These are phyloP conservation scores for Chirona hameri DNA, from an alignment of 2,888 invertebrate genomes.

Conservation along the genomic window DNA sequence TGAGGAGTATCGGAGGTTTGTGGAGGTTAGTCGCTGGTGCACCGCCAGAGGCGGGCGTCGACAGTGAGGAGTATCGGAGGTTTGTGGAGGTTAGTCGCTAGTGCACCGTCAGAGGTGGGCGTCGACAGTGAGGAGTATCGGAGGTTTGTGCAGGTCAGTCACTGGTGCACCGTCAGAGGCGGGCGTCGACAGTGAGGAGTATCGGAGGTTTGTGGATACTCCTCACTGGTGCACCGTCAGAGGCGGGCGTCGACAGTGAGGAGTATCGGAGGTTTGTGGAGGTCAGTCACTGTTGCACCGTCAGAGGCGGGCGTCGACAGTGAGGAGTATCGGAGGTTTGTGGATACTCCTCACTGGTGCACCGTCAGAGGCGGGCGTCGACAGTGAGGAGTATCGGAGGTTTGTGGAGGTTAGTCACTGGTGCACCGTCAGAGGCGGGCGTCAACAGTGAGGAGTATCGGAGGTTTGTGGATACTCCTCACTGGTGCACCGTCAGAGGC, in stretches of 20 bases:
- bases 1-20: constrained; percentile 63
- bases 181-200: constrained; percentile 65
- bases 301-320: constrained; percentile 67
- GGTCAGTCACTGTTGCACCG: too few species aligned
- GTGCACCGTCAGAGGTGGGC: constrained; percentile 71
- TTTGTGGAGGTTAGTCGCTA: too few species aligned
- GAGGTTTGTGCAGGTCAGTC: constrained; percentile 61
- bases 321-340: constrained; percentile 63
- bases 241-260: constrained; percentile 64
- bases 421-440: constrained; percentile 71
- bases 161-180: too few species aligned
- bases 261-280: constrained; percentile 64
- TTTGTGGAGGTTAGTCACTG: too few species aligned
- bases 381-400: constrained; percentile 63
- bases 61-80: constrained; percentile 63
- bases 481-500: too few species aligned
- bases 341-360: too few species aligned
- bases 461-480: constrained; percentile 61
- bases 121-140: constrained; percentile 65
- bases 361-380: constrained; percentile 67
- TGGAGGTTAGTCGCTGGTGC: too few species aligned
- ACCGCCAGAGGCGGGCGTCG: constrained; percentile 67
- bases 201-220: constrained; percentile 61
- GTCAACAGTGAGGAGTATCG: constrained; percentile 65
- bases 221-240: too few species aligned